Evolutionary conservation across 2,888 invertebrate genomes (phyloP).

Genomic region (Baronia brevicornis): DNA sequence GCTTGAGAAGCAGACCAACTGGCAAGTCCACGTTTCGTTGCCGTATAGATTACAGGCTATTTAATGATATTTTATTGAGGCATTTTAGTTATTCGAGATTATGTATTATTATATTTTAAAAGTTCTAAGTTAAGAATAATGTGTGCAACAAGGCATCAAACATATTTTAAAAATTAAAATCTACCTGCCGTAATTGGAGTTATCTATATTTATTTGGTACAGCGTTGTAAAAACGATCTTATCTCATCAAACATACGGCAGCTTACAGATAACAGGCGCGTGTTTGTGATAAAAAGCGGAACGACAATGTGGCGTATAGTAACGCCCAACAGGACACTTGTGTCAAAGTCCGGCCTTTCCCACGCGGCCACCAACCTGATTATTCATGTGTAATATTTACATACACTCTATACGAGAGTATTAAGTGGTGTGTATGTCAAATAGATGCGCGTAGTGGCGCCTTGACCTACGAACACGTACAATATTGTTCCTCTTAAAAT

Average conservation of each 20-base stretch:
- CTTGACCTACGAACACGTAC: slow-evolving; percentile 49
- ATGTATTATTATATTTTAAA: too few relatives aligned
- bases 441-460: slow-evolving; percentile 43
- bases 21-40: too few relatives aligned
- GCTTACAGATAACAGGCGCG: slow-evolving; percentile 5
- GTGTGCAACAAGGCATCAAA: too few relatives aligned
- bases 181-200: too few relatives aligned
- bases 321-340: slow-evolving; percentile 30
- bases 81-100: too few relatives aligned
- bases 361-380: slow-evolving; percentile 54
- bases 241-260: slow-evolving; percentile 12
- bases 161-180: too few relatives aligned
- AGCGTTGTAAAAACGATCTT: slow-evolving; percentile 8
- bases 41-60: too few relatives aligned
- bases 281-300: slow-evolving; percentile 6
- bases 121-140: too few relatives aligned
- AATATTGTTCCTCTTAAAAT: slow-evolving; percentile 15
- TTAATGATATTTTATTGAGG: too few relatives aligned
- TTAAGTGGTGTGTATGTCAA: slow-evolving; percentile 60
- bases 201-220: background rate
- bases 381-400: slow-evolving; percentile 37
- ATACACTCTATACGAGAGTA: slow-evolving; percentile 38
- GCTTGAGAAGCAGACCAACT: too few relatives aligned
- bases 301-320: slow-evolving; percentile 25
- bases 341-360: slow-evolving; percentile 44